Evolutionary conservation across 2,113 vertebrate genomes (phyloP).

Genomic region (Urocynchramus pylzowi): DNA sequence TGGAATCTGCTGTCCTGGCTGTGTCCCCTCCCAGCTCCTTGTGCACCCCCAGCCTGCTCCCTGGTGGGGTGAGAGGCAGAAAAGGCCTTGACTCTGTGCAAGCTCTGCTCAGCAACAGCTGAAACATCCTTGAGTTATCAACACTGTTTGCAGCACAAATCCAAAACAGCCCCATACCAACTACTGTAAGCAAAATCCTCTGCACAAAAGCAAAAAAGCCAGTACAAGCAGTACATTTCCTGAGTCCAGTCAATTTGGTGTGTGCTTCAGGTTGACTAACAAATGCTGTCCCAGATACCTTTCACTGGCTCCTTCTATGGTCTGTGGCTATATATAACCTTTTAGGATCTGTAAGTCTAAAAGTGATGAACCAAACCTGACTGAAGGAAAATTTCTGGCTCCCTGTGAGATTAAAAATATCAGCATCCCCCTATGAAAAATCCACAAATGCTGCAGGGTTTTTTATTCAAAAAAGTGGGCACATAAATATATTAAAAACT

Average conservation of each 20-base stretch:
- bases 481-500: neutral
- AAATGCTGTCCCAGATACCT: neutral
- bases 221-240: neutral
- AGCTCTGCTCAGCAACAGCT: neutral
- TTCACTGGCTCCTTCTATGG: neutral
- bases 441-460: rapidly evolving
- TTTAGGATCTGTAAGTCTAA: neutral
- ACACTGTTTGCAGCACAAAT: neutral
- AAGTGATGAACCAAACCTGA: neutral
- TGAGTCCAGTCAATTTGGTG: neutral
- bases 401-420: neutral
- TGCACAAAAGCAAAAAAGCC: neutral
- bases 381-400: neutral
- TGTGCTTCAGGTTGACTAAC: neutral
- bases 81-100: neutral
- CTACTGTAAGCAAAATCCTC: neutral
- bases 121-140: neutral
- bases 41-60: neutral
- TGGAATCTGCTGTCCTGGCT: neutral
- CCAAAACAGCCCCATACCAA: neutral
- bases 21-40: neutral
- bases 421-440: neutral
- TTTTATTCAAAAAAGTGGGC: neutral
- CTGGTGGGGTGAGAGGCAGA: neutral
- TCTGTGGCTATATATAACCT: rapidly evolving